Conservation (phyloP, 2,113 vertebrate species). For the Nycticorax nycticorax region DNA sequence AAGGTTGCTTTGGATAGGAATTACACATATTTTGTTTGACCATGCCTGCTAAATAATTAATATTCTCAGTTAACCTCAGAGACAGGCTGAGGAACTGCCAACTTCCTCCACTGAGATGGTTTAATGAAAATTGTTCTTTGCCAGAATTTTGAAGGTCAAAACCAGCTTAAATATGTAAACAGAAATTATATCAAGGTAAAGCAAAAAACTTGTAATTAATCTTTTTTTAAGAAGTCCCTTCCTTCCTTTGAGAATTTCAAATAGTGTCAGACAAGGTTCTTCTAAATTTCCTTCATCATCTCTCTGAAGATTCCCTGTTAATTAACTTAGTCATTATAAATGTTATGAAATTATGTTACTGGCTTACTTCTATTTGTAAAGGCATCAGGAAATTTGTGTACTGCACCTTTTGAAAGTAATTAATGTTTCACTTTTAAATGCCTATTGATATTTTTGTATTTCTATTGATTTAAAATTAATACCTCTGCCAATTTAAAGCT, state of each 20-base stretch:
- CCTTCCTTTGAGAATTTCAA: conserved; percentile 30
- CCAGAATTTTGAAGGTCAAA: conserved; percentile 41
- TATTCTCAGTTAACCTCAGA: background rate
- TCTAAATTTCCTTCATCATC: conserved; percentile 40
- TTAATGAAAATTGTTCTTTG: conserved; percentile 36
- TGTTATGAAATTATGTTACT: conserved; percentile 10
- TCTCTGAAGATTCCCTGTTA: conserved; percentile 55
- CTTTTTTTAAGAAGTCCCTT: background rate
- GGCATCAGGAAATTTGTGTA: conserved; percentile 7
- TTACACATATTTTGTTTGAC: background rate
- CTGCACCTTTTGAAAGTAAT: conserved; percentile 30
- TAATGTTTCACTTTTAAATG: conserved; percentile 30
- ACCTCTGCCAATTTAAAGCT: background rate
- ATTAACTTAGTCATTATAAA: conserved; percentile 53
- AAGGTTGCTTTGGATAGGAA: background rate
- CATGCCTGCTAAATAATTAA: background rate
- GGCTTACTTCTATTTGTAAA: conserved; percentile 45
- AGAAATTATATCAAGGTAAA: conserved; percentile 6
- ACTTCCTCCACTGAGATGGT: background rate
- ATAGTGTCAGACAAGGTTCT: background rate
- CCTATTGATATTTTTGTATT: conserved; percentile 2
- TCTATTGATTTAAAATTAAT: background rate
- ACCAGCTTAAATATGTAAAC: background rate
- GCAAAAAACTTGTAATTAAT: conserved; percentile 8
- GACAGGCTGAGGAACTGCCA: background rate